Evolutionary conservation across 2,797 vertebrate genomes (phyloP).

Genomic region (Nannoperca obscura): DNA sequence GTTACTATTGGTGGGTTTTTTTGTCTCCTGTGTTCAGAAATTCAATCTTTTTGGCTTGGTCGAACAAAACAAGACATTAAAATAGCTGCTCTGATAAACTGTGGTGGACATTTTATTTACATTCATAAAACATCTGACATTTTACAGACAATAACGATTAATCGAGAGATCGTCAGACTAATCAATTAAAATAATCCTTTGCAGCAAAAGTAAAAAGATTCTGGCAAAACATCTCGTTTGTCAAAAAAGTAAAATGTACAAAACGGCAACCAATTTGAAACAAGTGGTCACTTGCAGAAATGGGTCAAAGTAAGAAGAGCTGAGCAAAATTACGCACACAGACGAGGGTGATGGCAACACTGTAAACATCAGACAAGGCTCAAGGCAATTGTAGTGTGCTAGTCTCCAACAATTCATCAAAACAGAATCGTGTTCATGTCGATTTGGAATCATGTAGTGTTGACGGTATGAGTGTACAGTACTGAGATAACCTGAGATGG

Average conservation of each 20-base stretch:
- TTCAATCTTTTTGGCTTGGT: not conserved
- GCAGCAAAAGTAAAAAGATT: not conserved
- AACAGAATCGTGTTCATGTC: not conserved
- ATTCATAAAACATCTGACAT: not conserved
- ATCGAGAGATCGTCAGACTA: not conserved
- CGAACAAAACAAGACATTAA: not conserved
- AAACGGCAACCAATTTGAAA: conserved; percentile 21
- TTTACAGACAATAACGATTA: not conserved
- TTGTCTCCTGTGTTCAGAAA: not conserved
- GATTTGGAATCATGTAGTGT: not conserved
- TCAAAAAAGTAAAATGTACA: conserved; percentile 47
- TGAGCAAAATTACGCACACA: conserved; percentile 3
- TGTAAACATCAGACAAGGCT: conserved; percentile 61
- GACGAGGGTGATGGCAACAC: not conserved
- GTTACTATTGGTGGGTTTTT: not conserved
- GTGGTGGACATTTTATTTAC: not conserved
- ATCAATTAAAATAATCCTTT: not conserved
- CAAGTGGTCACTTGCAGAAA: not conserved
- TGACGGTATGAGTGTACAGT: conserved; percentile 19
- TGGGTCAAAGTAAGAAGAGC: conserved; percentile 5
- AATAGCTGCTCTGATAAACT: not conserved
- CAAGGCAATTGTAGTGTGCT: not conserved
- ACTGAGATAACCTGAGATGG: conserved; percentile 10
- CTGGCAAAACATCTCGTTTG: conserved; percentile 30
- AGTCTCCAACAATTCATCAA: not conserved